Conservation (phyloP, 2,113 vertebrate species). For the Tyto alba region DNA sequence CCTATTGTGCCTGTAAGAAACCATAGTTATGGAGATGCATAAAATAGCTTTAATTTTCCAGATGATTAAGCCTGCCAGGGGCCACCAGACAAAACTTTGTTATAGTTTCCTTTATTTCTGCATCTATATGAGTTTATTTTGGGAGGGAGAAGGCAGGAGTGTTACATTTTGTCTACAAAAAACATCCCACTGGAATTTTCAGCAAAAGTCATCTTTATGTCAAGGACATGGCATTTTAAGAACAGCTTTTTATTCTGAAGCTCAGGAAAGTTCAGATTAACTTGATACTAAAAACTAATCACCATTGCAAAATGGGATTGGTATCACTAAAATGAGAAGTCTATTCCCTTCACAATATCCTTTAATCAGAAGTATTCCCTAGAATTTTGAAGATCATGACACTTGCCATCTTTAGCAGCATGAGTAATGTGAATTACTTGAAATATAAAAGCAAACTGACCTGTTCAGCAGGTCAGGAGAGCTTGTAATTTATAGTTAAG, state of each 20-base stretch:
- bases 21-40: neutral
- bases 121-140: neutral
- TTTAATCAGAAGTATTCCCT: neutral
- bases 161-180: neutral
- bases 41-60: constrained; percentile 42
- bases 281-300: neutral
- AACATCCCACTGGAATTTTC: neutral
- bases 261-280: neutral
- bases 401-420: neutral
- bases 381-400: neutral
- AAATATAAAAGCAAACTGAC: neutral
- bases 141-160: neutral
- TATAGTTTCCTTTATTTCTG: neutral
- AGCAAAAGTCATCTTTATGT: neutral
- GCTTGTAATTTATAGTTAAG: neutral
- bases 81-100: neutral
- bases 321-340: neutral
- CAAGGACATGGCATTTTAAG: neutral
- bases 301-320: constrained; percentile 9
- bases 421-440: neutral
- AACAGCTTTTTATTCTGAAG: neutral
- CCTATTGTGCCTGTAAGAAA: constrained; percentile 1
- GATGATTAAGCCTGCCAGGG: neutral
- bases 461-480: neutral
- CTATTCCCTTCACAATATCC: neutral